Percentiles rank a stretch among this genome's conserved stretches.
Conservation (phyloP, 2,797 vertebrate species). For the Lepilemur septentrionalis region DNA sequence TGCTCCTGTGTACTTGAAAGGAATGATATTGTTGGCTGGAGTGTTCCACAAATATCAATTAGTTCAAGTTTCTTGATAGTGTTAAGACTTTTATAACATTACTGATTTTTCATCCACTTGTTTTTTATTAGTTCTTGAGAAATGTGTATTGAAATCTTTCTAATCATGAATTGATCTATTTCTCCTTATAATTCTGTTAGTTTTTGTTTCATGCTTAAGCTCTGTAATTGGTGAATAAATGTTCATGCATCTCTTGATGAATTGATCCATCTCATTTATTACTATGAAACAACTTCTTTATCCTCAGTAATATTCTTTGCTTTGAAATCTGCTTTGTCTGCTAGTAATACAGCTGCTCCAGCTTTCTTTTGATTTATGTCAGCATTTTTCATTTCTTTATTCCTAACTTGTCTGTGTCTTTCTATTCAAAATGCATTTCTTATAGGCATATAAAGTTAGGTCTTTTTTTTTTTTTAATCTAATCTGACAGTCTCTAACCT, state of each 20-base stretch:
- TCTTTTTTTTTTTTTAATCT: not conserved
- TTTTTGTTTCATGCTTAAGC: not conserved
- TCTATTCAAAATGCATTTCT: not conserved
- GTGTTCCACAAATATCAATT: not conserved
- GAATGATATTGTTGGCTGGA: not conserved
- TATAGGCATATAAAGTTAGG: not conserved
- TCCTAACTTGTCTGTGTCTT: not conserved
- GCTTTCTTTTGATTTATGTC: not conserved
- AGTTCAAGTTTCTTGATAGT: not conserved
- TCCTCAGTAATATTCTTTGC: not conserved
- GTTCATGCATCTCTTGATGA: not conserved
- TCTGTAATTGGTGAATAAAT: not conserved
- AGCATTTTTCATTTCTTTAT: not conserved
- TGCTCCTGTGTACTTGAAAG: not conserved
- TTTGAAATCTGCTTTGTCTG: conserved; percentile 27
- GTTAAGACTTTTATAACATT: not conserved
- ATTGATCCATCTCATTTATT: not conserved
- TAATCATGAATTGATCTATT: not conserved
- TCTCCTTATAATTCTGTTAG: not conserved
- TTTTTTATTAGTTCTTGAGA: not conserved
- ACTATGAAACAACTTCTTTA: not conserved
- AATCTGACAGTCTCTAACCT: not conserved
- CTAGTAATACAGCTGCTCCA: not conserved
- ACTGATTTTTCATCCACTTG: conserved; percentile 17
- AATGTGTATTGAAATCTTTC: not conserved